Evolutionary conservation across 2,797 vertebrate genomes (phyloP), one percentile per base, ranked within the genome.

Genomic region (Galaxias olidus): DNA sequence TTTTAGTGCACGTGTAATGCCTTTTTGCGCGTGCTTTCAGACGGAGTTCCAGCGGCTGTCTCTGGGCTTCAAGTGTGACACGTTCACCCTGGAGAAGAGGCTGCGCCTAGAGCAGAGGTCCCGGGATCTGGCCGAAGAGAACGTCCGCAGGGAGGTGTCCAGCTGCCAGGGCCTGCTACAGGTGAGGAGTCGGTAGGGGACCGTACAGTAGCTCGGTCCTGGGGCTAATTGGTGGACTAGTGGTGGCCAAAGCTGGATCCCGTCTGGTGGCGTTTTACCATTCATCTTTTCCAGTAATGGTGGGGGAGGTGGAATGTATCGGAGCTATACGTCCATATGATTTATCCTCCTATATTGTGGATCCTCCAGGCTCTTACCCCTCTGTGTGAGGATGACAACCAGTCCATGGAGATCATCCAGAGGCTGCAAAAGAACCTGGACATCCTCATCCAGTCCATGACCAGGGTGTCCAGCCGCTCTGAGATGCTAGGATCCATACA

Each of bases 401-500:
- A 97, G 83, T 94, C 93, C 0, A 93, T 95, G 80, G 97, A 98
- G 72, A 94, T 97, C 63, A 94, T 98, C 67, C 93, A 92, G 83
- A 95, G 96, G 71, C 82, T 99, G 72, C 93, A 96, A 88, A 97
- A 95, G 76, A 96, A 94, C 63, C 79, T 99, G 61, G 90, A 92
- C 0, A 92, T 98, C 65, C 94, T 99, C 13, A 88, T 86, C 62
- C 96, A 98, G 81, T 96, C 96, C 0, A 92, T 95, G 65, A 88
- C 83, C 6, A 90, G 98, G 20, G 94, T 98, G 0, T 96, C 96
- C 80, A 97, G 95, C 72, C 94, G 93, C 72, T 96, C 97, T 0
- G 98, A 99, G 86, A 97, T 96, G 96, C 73, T 99, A 30, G 98
- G 98, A 61, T 95, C 98, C 50, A 97, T 98, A 80, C 95, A 98